These are phyloP conservation scores for Periparus ater DNA, from an alignment of 2,797 vertebrate genomes.

Conservation along the genomic window DNA sequence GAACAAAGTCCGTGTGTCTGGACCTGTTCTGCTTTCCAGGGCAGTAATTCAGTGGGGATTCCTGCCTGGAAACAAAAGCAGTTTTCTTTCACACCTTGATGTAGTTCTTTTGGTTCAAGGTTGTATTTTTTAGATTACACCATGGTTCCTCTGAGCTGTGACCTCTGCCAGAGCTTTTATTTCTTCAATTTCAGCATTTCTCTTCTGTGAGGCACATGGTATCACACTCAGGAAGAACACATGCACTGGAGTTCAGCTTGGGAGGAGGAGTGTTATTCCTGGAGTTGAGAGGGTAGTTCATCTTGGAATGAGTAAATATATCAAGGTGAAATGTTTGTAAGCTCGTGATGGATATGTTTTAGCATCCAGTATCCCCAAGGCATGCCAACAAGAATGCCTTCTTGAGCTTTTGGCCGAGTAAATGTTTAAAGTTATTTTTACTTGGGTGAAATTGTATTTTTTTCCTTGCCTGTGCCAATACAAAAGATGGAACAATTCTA, in stretches of 20 bases:
- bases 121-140: neutral
- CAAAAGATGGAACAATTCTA: neutral
- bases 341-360: neutral
- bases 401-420: neutral
- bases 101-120: neutral
- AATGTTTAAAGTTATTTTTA: neutral
- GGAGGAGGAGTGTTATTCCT: neutral
- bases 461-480: neutral
- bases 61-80: neutral
- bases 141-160: neutral
- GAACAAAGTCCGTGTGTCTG: neutral
- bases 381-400: neutral
- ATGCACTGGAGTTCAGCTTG: neutral
- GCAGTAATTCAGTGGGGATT: neutral
- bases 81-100: neutral
- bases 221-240: neutral
- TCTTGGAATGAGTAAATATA: neutral
- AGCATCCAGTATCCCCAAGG: neutral
- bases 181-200: neutral
- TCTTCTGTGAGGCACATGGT: neutral
- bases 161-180: neutral
- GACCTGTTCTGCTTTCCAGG: neutral
- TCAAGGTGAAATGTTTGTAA: neutral
- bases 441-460: neutral
- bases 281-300: neutral